phyloP scores from a whole-genome alignment of 2,797 vertebrate genomes.

The Onychomys torridus region DNA sequence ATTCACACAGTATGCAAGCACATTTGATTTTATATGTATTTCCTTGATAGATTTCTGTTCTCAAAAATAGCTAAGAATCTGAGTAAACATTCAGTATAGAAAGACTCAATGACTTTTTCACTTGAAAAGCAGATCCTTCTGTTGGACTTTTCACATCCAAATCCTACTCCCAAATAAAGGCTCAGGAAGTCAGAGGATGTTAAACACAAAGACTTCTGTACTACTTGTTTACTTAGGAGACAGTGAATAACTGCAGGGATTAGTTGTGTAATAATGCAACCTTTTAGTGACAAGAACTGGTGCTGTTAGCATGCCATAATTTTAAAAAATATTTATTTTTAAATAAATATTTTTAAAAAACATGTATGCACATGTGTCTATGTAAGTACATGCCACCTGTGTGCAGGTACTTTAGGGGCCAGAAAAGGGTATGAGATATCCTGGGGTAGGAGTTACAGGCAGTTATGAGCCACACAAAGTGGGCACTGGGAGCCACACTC shows the following conservation, averaged over 20 bases:
- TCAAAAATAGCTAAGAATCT: slow-evolving; percentile 33
- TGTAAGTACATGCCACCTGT: background rate
- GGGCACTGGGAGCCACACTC: background rate
- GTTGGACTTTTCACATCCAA: slow-evolving; percentile 37
- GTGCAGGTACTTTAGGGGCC: background rate
- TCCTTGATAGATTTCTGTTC: slow-evolving; percentile 3
- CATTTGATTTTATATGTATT: background rate
- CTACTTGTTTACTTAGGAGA: slow-evolving; percentile 36
- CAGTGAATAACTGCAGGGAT: background rate
- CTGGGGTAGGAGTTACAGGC: background rate
- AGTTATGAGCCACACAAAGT: background rate
- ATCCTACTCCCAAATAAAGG: background rate
- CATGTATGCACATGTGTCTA: background rate
- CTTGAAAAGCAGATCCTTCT: background rate
- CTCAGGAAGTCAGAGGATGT: background rate
- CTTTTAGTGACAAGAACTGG: background rate
- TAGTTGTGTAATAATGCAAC: slow-evolving; percentile 3
- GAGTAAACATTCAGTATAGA: background rate
- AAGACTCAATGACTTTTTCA: slow-evolving; percentile 7
- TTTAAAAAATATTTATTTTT: background rate
- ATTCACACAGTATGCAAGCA: background rate
- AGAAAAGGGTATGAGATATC: background rate
- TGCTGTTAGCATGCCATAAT: background rate
- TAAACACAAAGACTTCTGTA: background rate
- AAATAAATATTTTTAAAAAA: too few species aligned